Base-by-base conservation (phyloP, 2,113 vertebrate genomes). In the Carettochelys insculpta region DNA sequence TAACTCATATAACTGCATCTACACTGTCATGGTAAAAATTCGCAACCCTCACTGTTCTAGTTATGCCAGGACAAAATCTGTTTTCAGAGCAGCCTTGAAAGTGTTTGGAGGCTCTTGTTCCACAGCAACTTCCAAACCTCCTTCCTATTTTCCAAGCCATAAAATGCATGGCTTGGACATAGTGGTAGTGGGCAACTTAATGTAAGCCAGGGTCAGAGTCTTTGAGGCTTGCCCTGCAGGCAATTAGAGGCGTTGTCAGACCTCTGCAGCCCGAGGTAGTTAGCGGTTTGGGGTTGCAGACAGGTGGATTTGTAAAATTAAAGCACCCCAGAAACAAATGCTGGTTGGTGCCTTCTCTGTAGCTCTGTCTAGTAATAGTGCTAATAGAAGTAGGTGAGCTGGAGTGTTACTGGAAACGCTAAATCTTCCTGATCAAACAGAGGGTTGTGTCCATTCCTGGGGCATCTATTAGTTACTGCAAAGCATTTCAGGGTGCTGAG, bases 271-370 rank as follows among this genome's bases (percentile, higher is more conserved):
- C 75, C 91, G 78, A 48, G 76, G 89, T 79, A 82, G 82, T 89
- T 85, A 92, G 79, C 88, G 82, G 51, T 20, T 61, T 82, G 87
- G 56, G 27, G 27, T 76, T 41, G 41, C 29, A 73, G 53, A 83
- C 43, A 87, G 80, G 41, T 89, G 65, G 17, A 82, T 84, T 94
- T 61, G 45, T 90, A 88, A 92, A 31, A n/a, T 65, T 6, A 58
- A 29, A 7, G 8, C 16, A n/a, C 8, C 34, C 31, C 17, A 1
- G 34, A 65, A 65, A 65, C 58, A 19, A 56, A 81, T 25, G 82
- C 7, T 83, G 79, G 50, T 90, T 93, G 92, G 61, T 90, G 47
- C 88, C 85, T 94, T 87, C 89, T 82, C 47, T 92, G 1, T 93
- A 92, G 51, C 75, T 51, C 47, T 80, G 77, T 73, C 41, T 47